phyloP scores from a whole-genome alignment of 2,888 invertebrate genomes.

The Seira musarum region DNA sequence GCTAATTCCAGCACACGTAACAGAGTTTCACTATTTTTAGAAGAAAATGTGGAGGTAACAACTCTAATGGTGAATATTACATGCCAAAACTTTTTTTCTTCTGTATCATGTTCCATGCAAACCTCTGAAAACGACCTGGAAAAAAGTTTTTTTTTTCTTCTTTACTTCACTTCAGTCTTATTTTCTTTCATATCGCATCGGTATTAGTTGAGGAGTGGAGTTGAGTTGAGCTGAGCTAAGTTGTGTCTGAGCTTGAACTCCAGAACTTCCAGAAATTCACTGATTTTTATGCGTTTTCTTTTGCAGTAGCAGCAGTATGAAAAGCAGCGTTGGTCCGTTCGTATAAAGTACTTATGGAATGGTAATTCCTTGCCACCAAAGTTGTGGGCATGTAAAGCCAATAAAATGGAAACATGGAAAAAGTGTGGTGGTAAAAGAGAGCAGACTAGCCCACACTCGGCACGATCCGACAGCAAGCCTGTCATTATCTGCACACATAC shows the following conservation, averaged over 20 bases:
- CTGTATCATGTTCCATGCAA: not conserved
- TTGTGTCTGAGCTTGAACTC: not conserved
- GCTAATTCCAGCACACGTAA: not conserved
- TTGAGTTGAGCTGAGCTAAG: no score
- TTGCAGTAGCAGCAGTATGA: not conserved
- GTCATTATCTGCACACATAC: not conserved
- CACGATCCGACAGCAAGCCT: not conserved
- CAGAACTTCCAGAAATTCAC: not conserved
- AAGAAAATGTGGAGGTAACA: no score
- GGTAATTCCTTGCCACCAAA: not conserved
- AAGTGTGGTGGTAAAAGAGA: not conserved
- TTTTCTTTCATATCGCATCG: no score
- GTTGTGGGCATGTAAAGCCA: not conserved
- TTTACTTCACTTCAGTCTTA: not conserved
- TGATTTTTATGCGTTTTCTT: not conserved
- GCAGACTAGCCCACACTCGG: not conserved
- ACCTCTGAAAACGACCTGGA: not conserved
- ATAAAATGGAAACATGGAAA: not conserved
- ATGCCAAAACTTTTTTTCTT: not conserved
- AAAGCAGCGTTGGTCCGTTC: no score
- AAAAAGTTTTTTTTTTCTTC: not conserved
- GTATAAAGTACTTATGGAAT: not conserved
- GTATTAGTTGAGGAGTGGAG: no score
- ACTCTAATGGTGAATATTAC: not conserved
- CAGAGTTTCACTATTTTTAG: not conserved